These are phyloP conservation scores for Casuarius casuarius DNA, from an alignment of 2,113 vertebrate genomes.

Conservation along the genomic window DNA sequence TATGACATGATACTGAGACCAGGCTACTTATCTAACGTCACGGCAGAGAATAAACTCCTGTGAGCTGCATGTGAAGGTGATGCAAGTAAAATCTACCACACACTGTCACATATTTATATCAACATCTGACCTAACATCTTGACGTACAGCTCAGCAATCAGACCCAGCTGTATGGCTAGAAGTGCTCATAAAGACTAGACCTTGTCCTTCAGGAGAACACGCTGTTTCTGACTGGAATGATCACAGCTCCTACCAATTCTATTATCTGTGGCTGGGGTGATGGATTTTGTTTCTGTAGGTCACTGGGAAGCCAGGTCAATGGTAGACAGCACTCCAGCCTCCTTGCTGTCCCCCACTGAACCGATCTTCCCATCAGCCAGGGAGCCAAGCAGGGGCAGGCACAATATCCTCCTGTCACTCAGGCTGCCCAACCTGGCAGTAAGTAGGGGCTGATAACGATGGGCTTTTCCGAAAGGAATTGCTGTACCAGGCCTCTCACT, in stretches of 20 bases:
- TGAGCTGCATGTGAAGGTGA: background rate
- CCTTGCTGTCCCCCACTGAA: background rate
- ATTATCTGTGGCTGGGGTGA: background rate
- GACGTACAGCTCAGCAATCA: background rate
- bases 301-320: background rate
- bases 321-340: background rate
- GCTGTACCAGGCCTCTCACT: background rate
- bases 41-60: background rate
- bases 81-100: background rate
- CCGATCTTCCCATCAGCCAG: background rate
- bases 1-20: background rate
- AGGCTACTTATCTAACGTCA: background rate
- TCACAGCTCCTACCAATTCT: background rate
- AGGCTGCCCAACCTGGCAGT: background rate
- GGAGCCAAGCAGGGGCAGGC: background rate
- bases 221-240: background rate
- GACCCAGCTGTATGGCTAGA: background rate
- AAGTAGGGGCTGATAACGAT: accelerated
- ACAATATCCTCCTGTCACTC: background rate
- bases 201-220: background rate
- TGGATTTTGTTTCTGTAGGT: background rate
- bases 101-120: background rate
- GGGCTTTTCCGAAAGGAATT: background rate
- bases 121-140: background rate
- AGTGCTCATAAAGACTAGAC: background rate